These are phyloP conservation scores for Dicentrarchus labrax DNA, from an alignment of 2,113 vertebrate species.

Conservation along the genomic window DNA sequence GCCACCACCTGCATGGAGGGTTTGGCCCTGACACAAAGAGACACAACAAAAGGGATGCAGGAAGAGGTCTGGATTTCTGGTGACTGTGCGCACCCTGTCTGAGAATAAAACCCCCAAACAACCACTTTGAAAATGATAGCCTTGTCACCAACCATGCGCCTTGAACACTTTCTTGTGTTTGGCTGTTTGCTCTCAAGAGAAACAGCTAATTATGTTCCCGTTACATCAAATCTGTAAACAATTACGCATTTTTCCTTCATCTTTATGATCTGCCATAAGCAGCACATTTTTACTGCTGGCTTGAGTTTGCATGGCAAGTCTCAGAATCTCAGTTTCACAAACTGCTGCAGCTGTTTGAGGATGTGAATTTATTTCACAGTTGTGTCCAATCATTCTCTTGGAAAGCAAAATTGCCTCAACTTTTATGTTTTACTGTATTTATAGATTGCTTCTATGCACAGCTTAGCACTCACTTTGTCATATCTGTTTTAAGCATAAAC, in stretches of 20 bases:
- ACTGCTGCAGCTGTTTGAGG: conserved; percentile 9
- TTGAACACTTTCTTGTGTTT: conserved; percentile 15
- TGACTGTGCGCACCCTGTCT: neutral
- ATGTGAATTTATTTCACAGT: conserved; percentile 13
- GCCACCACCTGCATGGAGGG: neutral
- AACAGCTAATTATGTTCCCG: conserved; percentile 3
- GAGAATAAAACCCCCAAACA: conserved; percentile 8
- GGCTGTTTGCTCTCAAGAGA: conserved; percentile 4
- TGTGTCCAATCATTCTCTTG: neutral
- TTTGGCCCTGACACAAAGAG: neutral
- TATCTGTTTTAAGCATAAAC: neutral
- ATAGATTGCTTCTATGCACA: neutral
- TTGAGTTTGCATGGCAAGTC: neutral
- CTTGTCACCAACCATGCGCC: neutral
- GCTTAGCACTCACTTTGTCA: neutral
- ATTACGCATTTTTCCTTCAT: conserved; percentile 1
- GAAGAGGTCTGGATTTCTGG: conserved; percentile 4
- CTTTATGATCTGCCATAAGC: conserved; percentile 23
- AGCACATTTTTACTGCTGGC: conserved; percentile 15
- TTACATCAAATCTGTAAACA: conserved; percentile 22
- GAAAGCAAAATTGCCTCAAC: neutral
- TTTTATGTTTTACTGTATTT: neutral
- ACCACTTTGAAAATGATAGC: conserved; percentile 8
- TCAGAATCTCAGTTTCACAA: conserved; percentile 20
- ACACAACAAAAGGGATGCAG: neutral